Evolutionary conservation across 1,140 invertebrate species (phyloP).

Genomic region (Drosophila paulistorum): DNA sequence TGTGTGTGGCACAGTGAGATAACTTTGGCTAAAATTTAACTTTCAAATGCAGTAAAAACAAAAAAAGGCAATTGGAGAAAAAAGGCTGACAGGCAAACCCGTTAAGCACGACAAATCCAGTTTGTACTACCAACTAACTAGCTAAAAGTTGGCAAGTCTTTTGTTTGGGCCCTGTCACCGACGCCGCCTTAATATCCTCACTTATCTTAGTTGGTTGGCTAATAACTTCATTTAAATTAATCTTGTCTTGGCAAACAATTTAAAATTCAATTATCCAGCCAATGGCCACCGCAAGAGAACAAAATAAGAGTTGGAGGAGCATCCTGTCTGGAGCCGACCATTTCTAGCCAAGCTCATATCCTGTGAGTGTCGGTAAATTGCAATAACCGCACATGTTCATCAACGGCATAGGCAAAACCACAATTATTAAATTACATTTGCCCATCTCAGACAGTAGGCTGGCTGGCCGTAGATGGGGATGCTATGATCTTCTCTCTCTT

Average conservation of each 20-base stretch:
- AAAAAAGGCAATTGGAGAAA: conserved; percentile 15
- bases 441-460: conserved; percentile 17
- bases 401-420: conserved; percentile 62
- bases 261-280: conserved; percentile 77
- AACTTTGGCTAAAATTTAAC: conserved; percentile 57
- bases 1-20: conserved; percentile 48
- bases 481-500: background rate
- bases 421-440: conserved; percentile 80
- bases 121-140: conserved; percentile 22
- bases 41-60: conserved; percentile 60
- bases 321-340: conserved; percentile 1
- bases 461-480: background rate
- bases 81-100: conserved; percentile 31
- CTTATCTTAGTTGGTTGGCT: conserved; percentile 29
- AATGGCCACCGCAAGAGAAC: conserved; percentile 56
- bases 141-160: conserved; percentile 53
- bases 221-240: conserved; percentile 81
- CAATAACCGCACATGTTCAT: conserved; percentile 78
- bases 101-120: conserved; percentile 28
- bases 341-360: conserved; percentile 62
- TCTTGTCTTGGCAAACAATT: conserved; percentile 59
- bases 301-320: conserved; percentile 19
- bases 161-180: conserved; percentile 67
- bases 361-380: conserved; percentile 67
- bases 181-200: conserved; percentile 27